phyloP scores from a whole-genome alignment of 92 coral and sea anemone species.

The Bergia puertoricense region DNA sequence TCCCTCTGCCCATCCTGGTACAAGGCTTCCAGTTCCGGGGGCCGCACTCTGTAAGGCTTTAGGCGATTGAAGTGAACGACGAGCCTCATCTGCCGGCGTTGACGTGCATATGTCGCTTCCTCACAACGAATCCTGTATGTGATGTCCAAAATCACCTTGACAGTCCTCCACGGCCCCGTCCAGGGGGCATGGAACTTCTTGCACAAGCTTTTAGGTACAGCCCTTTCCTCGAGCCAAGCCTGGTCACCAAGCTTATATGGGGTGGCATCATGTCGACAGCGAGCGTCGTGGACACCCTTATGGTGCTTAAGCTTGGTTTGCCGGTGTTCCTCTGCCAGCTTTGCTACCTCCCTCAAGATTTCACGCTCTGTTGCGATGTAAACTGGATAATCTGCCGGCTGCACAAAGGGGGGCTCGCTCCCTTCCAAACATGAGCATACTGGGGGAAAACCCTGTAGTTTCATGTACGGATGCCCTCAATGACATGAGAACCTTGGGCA shows the following conservation, averaged over 20 bases:
- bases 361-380: too few species aligned
- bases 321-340: neutral
- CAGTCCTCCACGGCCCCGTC: constrained; percentile 49
- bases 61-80: constrained; percentile 23
- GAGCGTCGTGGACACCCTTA: constrained; percentile 38
- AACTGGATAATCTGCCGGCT: constrained; percentile 28
- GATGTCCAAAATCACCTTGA: constrained; percentile 40
- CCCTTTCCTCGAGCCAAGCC: constrained; percentile 27
- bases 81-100: neutral
- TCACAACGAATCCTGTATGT: constrained; percentile 49
- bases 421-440: constrained; percentile 46
- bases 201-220: constrained; percentile 30
- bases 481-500: constrained; percentile 45
- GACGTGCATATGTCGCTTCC: neutral
- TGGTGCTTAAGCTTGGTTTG: constrained; percentile 8
- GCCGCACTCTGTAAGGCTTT: constrained; percentile 6
- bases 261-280: constrained; percentile 8
- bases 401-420: constrained; percentile 36
- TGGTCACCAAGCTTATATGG: constrained; percentile 35
- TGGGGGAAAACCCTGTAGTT: constrained; percentile 47
- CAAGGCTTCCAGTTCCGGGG: neutral
- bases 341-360: constrained; percentile 5
- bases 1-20: neutral
- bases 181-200: constrained; percentile 50
- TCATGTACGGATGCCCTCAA: constrained; percentile 40